phyloP scores from a whole-genome alignment of 2,888 invertebrate species.

The Sabatieria punctata region DNA sequence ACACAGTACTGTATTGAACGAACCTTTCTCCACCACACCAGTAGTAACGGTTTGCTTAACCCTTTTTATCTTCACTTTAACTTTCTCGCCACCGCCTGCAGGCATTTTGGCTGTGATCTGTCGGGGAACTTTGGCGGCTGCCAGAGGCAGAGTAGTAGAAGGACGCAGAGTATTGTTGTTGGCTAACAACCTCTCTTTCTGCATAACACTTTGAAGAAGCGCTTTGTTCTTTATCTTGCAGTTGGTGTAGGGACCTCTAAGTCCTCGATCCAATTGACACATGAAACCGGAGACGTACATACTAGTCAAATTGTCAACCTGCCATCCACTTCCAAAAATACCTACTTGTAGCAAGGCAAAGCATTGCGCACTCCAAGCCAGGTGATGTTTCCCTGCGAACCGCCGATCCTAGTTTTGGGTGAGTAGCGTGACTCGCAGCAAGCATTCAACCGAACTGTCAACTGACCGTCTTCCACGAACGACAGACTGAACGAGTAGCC shows the following conservation, averaged over 20 bases:
- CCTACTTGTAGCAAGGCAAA: slow-evolving; percentile 6
- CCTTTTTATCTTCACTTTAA: too few species aligned
- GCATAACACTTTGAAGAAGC: not conserved
- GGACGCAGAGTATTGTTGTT: not conserved
- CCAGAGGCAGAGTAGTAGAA: not conserved
- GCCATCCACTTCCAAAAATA: too few species aligned
- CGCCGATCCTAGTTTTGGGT: not conserved
- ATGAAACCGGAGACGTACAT: not conserved
- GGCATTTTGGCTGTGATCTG: too few species aligned
- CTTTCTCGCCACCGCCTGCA: too few species aligned
- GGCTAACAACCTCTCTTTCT: not conserved
- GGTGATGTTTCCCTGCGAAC: not conserved
- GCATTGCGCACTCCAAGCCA: slow-evolving; percentile 7
- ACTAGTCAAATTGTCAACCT: not conserved
- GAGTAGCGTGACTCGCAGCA: slow-evolving; percentile 5
- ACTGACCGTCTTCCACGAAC: not conserved
- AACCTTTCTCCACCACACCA: too few species aligned
- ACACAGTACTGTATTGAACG: too few species aligned
- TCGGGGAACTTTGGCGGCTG: not conserved
- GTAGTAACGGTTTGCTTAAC: too few species aligned
- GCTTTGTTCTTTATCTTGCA: not conserved
- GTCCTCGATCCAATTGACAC: slow-evolving; percentile 3
- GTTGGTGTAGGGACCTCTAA: slow-evolving; percentile 5
- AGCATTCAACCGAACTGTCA: not conserved
- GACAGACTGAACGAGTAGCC: slow-evolving; percentile 4